Evolutionary conservation across 1,140 invertebrate species (phyloP), one percentile per base, ranked within the genome.

Genomic region (Lanistes nyassanus): DNA sequence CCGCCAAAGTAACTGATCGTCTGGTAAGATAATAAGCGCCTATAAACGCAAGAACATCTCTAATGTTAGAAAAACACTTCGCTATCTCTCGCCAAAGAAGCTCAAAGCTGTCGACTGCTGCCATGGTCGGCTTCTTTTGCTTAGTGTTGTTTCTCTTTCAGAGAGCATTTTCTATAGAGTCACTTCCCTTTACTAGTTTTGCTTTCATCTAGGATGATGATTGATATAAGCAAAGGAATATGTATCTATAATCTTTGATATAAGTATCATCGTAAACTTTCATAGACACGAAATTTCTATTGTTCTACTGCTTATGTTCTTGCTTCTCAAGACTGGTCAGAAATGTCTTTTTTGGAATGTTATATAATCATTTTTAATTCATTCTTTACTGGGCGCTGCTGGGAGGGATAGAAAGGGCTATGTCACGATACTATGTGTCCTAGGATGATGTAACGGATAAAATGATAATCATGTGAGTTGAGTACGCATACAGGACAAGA

Each of bases 41-140:
- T 51, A 88, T 55, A 29, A 86, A 36, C 37, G 87, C 85, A 29
- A 88, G 79, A 11, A 65, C 72, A 77, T 88, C 87, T 71, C 82
- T 74, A 65, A 79, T 47, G 69, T 78, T 67, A 39, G 84, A 80
- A 74, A 81, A 84, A 66, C 77, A 36, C 11, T 76, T 31, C 16
- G 76, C 68, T 58, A 85, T 81, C 80, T 88, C 82, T 36, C 47
- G 64, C 5, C 80, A 76, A 1, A 88, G 74, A 69, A 86, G 83
- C 16, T 82, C 78, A 69, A 88, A 87, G 67, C 84, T 81, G 72
- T 88, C 87, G 58, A 87, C 79, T 26, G 79, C 81, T 58, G 82
- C 84, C 82, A 86, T 85, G 34, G n/a, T 55, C 37, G 51, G 56
- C n/a, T 21, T 21, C 55, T 29, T 72, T 5, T 42, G 53, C 55